These are phyloP conservation scores for Petrocephalus zakoni DNA, from an alignment of 2,113 vertebrate genomes.

Conservation along the genomic window DNA sequence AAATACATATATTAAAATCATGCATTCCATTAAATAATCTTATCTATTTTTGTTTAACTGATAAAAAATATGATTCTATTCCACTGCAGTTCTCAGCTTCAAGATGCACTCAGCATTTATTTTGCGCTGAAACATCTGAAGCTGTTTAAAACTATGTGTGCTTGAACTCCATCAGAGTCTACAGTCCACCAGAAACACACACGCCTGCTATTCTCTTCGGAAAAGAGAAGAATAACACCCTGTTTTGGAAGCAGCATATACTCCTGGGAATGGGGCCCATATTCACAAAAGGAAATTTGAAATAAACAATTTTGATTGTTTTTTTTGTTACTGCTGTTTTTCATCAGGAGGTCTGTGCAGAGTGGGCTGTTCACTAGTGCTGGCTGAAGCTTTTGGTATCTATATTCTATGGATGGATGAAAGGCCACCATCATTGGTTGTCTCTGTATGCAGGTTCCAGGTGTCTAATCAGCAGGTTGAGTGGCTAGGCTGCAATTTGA, in stretches of 20 bases:
- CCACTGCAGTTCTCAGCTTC: not conserved
- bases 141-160: not conserved
- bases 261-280: not conserved
- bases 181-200: not conserved
- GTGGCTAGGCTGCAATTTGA: not conserved
- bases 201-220: not conserved
- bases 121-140: not conserved
- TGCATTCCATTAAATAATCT: not conserved
- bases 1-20: not conserved
- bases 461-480: not conserved
- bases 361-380: not conserved
- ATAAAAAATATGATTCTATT: not conserved
- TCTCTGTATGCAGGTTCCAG: not conserved
- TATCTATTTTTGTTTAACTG: not conserved
- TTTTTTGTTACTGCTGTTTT: not conserved
- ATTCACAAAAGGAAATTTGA: constrained; percentile 8
- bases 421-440: not conserved
- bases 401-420: not conserved
- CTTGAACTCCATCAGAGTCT: not conserved
- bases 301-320: not conserved
- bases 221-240: not conserved
- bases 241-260: constrained; percentile 19
- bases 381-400: not conserved
- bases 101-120: not conserved
- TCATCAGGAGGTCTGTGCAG: not conserved